These are phyloP conservation scores for Tineola bisselliella DNA, from an alignment of 2,888 invertebrate genomes.

Conservation along the genomic window DNA sequence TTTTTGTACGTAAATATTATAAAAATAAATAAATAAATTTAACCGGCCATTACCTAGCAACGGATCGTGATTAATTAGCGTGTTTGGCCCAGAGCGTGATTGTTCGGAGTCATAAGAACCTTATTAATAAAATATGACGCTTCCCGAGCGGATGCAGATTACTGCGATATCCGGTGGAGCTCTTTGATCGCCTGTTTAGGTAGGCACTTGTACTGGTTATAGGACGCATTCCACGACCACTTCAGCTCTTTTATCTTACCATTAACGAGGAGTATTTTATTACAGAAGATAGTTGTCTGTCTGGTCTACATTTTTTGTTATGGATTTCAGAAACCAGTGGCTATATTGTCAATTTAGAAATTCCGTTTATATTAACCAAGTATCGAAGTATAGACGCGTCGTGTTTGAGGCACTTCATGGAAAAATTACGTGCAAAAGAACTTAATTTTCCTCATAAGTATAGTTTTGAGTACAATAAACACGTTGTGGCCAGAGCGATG, in stretches of 20 bases:
- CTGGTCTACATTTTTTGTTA: not conserved
- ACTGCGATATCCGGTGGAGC: slow-evolving; percentile 43
- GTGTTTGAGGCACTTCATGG: no score
- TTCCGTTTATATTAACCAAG: no score
- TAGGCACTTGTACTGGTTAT: not conserved
- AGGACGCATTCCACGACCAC: slow-evolving; percentile 3
- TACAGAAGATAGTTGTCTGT: not conserved
- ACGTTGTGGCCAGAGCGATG: slow-evolving; percentile 18
- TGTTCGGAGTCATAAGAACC: slow-evolving; percentile 33
- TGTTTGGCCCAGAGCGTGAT: not conserved
- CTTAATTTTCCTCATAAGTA: not conserved
- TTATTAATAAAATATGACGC: slow-evolving; percentile 60
- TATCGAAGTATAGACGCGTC: no score
- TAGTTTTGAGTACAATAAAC: not conserved
- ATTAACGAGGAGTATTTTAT: not conserved
- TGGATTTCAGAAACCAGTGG: not conserved
- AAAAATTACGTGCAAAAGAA: not conserved
- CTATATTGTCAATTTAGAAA: no score
- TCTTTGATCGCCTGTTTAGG: slow-evolving; percentile 45
- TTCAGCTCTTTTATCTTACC: slow-evolving; percentile 6
- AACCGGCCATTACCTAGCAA: not conserved
- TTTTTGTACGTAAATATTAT: no score
- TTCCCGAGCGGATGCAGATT: slow-evolving; percentile 49
- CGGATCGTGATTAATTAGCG: not conserved
- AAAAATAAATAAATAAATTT: not conserved